phyloP scores from a whole-genome alignment of 2,888 invertebrate species.

The Pachymerium ferrugineum region DNA sequence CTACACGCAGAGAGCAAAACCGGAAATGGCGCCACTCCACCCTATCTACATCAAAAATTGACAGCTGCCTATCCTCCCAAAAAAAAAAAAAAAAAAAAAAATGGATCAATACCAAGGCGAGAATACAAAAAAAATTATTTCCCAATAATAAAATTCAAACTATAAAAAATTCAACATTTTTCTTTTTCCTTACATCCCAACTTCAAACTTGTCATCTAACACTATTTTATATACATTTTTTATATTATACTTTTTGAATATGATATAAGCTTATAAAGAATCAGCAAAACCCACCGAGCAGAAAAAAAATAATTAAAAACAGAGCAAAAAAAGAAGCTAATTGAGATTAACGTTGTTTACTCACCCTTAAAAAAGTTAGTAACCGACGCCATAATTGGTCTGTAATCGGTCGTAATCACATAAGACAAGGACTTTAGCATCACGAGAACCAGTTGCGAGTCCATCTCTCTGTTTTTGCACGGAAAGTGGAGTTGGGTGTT shows the following conservation, averaged over 20 bases:
- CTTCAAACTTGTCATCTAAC: no score
- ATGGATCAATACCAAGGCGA: background rate
- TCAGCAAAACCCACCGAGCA: no score
- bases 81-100: background rate
- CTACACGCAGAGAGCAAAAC: background rate
- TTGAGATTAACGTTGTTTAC: background rate
- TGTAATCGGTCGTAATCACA: background rate
- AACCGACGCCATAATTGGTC: background rate
- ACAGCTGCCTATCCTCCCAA: constrained; percentile 7
- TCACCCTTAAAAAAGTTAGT: background rate
- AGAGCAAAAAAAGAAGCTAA: background rate
- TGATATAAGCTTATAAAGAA: no score
- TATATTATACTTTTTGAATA: no score
- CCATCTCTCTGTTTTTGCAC: background rate
- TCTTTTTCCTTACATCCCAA: background rate
- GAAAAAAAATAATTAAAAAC: background rate
- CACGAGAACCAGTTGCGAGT: background rate
- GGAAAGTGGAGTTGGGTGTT: background rate
- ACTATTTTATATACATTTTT: no score
- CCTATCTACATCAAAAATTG: constrained; percentile 12
- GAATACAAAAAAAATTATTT: background rate
- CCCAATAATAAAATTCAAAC: no score
- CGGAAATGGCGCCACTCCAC: constrained; percentile 16
- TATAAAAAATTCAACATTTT: background rate
- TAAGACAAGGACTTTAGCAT: constrained; percentile 11